phyloP scores from a whole-genome alignment of 2,113 vertebrate genomes.

The Microtus montanus region DNA sequence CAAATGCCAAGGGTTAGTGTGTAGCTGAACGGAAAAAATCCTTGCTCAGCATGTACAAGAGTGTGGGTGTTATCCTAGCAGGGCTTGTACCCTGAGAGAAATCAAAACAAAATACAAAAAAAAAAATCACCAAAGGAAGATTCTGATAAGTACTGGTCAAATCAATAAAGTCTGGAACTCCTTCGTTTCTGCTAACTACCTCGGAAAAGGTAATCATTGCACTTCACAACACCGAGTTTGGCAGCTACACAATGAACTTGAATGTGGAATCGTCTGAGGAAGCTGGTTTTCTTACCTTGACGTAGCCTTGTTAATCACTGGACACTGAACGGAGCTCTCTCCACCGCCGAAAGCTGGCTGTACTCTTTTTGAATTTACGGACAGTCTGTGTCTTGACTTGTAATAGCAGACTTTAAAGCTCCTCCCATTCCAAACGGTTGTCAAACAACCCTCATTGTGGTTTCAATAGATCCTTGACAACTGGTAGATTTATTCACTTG shows the following conservation, averaged over 20 bases:
- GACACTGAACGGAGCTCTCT: not conserved
- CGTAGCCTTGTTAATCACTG: not conserved
- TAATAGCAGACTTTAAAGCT: not conserved
- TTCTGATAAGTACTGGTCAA: not conserved
- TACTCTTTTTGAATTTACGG: not conserved
- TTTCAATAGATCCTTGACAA: not conserved
- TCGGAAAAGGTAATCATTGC: slow-evolving; percentile 4
- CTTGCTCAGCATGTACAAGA: not conserved
- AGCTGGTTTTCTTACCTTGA: not conserved
- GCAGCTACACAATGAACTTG: not conserved
- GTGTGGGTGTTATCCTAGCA: no score
- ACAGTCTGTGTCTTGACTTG: not conserved
- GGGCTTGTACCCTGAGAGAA: not conserved
- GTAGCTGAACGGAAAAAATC: not conserved
- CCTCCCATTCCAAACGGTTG: not conserved
- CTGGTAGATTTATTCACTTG: not conserved
- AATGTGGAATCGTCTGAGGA: not conserved
- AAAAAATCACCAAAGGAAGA: not conserved
- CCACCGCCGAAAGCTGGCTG: not conserved
- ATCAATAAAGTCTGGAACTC: not conserved
- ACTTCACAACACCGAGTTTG: slow-evolving; percentile 6
- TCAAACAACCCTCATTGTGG: not conserved
- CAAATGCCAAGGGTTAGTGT: not conserved
- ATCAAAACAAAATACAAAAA: not conserved
- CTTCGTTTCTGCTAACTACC: slow-evolving; percentile 6